These are phyloP conservation scores for Berghia stephanieae DNA, from an alignment of 1,140 invertebrate genomes.

Conservation along the genomic window DNA sequence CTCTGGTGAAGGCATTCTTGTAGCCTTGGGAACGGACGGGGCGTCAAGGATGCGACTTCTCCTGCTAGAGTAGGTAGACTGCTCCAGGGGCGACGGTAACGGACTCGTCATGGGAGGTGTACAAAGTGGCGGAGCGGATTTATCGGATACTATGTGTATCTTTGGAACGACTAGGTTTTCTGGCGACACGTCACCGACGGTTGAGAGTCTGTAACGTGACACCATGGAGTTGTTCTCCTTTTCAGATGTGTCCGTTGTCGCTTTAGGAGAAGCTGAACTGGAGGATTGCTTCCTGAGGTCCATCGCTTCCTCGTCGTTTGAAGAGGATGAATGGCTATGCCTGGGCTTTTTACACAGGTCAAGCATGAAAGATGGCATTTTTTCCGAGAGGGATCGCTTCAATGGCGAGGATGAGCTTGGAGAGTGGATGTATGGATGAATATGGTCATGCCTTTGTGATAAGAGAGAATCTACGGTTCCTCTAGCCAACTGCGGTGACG, in stretches of 20 bases:
- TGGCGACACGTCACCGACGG: conserved; percentile 32
- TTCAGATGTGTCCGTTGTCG: neutral
- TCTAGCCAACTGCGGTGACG: conserved; percentile 16
- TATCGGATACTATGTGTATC: conserved; percentile 56
- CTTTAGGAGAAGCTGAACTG: neutral
- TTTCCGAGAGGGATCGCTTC: conserved; percentile 42
- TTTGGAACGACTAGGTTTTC: conserved; percentile 46
- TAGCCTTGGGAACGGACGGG: conserved; percentile 49
- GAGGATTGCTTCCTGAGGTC: conserved; percentile 42
- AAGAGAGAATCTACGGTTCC: conserved; percentile 34
- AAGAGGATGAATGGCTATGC: neutral
- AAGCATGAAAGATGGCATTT: neutral
- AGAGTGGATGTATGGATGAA: neutral
- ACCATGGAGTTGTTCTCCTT: conserved; percentile 36
- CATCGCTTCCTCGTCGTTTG: conserved; percentile 36
- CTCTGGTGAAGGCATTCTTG: conserved; percentile 56
- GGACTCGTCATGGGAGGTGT: conserved; percentile 30
- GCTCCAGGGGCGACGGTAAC: conserved; percentile 51
- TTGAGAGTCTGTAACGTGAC: conserved; percentile 10
- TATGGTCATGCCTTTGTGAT: conserved; percentile 14
- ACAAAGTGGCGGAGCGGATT: conserved; percentile 43
- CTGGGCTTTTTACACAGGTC: conserved; percentile 32
- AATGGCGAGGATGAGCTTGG: conserved; percentile 25
- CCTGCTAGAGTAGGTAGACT: conserved; percentile 55
- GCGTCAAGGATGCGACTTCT: conserved; percentile 61